A percentile compares a stretch with the other conserved stretches of the same genome.
These are phyloP conservation scores for Esox niger DNA, from an alignment of 2,113 vertebrate species.

Conservation along the genomic window DNA sequence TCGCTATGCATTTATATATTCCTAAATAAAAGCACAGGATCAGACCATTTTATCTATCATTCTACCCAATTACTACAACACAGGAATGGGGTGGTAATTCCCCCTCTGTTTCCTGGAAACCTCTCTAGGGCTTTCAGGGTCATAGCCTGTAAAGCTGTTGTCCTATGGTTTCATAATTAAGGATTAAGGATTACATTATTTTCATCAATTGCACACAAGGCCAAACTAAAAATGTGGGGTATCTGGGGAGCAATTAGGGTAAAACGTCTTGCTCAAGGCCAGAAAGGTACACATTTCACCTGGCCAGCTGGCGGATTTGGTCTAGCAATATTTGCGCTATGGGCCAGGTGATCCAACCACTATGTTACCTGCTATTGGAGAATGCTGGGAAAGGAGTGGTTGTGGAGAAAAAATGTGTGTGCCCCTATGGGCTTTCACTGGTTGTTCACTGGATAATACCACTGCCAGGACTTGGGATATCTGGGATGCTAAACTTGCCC, in stretches of 20 bases:
- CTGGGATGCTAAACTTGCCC: slow-evolving; percentile 63
- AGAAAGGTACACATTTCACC: too few relatives aligned
- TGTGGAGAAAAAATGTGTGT: not conserved
- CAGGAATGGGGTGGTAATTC: slow-evolving; percentile 39
- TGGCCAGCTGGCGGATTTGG: too few relatives aligned
- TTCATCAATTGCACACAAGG: slow-evolving; percentile 42
- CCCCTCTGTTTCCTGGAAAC: too few relatives aligned
- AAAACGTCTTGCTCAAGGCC: too few relatives aligned
- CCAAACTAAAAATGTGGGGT: too few relatives aligned
- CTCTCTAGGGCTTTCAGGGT: slow-evolving; percentile 23
- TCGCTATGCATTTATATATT: not conserved
- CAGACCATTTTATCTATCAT: not conserved
- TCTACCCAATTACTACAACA: not conserved
- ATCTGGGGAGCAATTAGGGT: too few relatives aligned
- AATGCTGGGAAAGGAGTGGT: not conserved
- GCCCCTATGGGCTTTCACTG: slow-evolving; percentile 15
- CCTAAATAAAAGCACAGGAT: not conserved
- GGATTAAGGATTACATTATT: too few relatives aligned
- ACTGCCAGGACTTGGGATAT: slow-evolving; percentile 60
- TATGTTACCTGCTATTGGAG: not conserved
- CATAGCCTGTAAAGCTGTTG: slow-evolving; percentile 27
- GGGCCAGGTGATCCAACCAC: too few relatives aligned
- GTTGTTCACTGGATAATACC: slow-evolving; percentile 26
- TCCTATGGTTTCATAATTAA: too few relatives aligned
- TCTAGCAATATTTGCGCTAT: too few relatives aligned